These are phyloP conservation scores for Ciconia boyciana DNA, from an alignment of 2,113 vertebrate species.

Conservation along the genomic window DNA sequence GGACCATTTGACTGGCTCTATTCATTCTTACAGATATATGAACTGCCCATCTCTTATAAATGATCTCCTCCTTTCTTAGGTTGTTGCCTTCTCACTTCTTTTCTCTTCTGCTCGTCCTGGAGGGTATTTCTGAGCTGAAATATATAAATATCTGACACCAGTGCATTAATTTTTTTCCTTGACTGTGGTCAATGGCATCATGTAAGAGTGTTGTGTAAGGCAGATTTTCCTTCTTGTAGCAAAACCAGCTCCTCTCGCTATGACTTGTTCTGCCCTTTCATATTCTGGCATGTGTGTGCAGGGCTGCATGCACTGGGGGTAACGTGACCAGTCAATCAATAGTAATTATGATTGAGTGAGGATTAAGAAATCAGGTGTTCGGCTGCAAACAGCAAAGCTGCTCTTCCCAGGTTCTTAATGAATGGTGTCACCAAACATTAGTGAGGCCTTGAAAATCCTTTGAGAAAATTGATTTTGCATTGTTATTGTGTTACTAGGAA, in stretches of 20 bases:
- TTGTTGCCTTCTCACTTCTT: background rate
- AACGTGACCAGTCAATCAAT: background rate
- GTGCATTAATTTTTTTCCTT: background rate
- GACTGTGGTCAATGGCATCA: background rate
- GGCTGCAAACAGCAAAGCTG: background rate
- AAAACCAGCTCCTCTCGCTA: background rate
- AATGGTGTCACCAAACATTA: background rate
- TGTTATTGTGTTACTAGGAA: background rate
- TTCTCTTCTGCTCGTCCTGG: background rate
- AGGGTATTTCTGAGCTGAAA: background rate
- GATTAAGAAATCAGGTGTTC: background rate
- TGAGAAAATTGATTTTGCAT: background rate
- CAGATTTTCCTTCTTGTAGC: background rate
- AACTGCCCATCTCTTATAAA: constrained; percentile 8
- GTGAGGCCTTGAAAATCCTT: background rate
- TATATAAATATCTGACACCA: background rate
- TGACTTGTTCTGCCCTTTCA: background rate
- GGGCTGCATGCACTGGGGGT: background rate
- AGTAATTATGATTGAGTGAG: background rate
- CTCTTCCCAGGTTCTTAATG: background rate
- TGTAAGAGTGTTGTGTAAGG: background rate
- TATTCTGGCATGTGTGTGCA: background rate
- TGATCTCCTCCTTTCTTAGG: constrained; percentile 6
- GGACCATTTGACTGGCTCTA: background rate
- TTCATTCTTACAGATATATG: constrained; percentile 27